Conservation (phyloP, 2,113 vertebrate genomes). For the Salvelinus sp. region DNA sequence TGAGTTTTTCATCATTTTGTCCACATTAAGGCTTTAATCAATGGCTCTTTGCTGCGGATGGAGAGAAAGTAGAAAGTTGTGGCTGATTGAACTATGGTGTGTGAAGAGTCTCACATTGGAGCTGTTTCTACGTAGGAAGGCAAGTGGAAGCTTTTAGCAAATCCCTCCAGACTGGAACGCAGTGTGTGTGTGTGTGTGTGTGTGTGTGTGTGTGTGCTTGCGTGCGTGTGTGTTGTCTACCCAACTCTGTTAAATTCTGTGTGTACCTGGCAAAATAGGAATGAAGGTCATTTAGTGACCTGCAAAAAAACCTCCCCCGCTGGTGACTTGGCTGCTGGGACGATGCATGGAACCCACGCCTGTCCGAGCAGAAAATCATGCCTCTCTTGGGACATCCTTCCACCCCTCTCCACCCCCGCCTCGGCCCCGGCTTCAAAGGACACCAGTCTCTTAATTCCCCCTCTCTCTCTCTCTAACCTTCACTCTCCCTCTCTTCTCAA, state of each 20-base stretch:
- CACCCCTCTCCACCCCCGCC: background rate
- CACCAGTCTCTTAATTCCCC: background rate
- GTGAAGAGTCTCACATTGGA: background rate
- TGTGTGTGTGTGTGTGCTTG: constrained; percentile 1
- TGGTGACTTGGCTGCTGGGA: constrained; percentile 30
- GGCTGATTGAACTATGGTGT: background rate
- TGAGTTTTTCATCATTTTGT: background rate
- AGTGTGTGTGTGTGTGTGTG: background rate
- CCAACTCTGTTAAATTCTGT: background rate
- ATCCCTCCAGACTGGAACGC: constrained; percentile 8
- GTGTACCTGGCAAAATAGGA: constrained; percentile 13
- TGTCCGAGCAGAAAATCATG: constrained; percentile 63
- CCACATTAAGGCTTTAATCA: constrained; percentile 18
- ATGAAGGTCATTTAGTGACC: constrained; percentile 47
- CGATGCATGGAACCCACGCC: constrained; percentile 32
- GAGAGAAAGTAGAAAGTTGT: background rate
- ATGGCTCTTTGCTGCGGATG: constrained; percentile 6
- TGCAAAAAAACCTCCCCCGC: constrained; percentile 17
- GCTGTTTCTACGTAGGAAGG: background rate
- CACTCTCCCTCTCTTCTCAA: background rate
- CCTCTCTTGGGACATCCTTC: constrained; percentile 44
- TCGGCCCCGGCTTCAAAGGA: constrained; percentile 10
- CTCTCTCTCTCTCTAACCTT: background rate
- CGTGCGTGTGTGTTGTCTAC: background rate
- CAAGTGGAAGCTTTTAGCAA: constrained; percentile 18